These are phyloP conservation scores for Micronisus gabar DNA, from an alignment of 2,113 vertebrate genomes.

Conservation along the genomic window DNA sequence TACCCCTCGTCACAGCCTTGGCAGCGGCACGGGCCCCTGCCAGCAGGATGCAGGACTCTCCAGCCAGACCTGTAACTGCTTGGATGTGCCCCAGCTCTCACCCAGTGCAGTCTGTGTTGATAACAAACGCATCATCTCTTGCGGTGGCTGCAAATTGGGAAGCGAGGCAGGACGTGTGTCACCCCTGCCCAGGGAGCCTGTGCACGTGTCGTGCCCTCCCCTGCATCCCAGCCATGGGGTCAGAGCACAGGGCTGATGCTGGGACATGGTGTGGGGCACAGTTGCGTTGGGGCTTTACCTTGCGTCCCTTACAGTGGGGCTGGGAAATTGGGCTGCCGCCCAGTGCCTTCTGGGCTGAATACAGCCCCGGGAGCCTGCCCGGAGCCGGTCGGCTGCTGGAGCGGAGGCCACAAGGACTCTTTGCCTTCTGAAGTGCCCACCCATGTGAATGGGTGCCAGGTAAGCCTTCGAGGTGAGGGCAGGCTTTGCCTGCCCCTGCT, in stretches of 20 bases:
- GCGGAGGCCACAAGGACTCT: not conserved
- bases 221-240: rapidly evolving
- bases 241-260: not conserved
- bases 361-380: not conserved
- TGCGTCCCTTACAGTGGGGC: rapidly evolving
- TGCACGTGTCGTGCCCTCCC: rapidly evolving
- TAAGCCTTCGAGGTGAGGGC: not conserved
- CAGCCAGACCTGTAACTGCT: not conserved
- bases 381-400: not conserved
- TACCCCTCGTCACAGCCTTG: not conserved
- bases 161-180: not conserved
- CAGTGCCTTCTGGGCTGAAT: not conserved
- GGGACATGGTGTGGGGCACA: rapidly evolving
- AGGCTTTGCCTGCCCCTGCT: not conserved
- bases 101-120: not conserved
- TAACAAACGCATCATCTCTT: not conserved
- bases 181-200: not conserved
- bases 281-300: rapidly evolving
- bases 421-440: not conserved
- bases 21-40: not conserved
- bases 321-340: not conserved
- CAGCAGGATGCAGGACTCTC: not conserved
- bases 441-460: not conserved
- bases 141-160: not conserved
- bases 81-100: not conserved